Base-by-base conservation (phyloP, 2,888 invertebrate species). In the Tetragonisca angustula region DNA sequence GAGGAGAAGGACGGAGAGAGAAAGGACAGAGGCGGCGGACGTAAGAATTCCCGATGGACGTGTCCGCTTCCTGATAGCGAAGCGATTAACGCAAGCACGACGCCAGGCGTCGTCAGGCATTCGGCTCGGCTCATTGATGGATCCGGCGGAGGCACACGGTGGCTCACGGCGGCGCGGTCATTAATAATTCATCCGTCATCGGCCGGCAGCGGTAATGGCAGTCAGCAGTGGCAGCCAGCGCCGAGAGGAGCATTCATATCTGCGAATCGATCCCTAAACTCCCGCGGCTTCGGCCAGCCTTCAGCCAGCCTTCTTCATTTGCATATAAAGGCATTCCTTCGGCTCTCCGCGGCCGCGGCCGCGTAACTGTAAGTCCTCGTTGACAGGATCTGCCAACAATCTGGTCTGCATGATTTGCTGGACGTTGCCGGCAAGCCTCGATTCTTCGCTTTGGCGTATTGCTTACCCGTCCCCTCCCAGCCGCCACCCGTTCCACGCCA, bases 241-340 rank as follows among this genome's bases (percentile, higher is more conserved):
- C n/a, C 73, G 61, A 70, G 75, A 79, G 75, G 75, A 76, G 90
- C 90, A 92, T 92, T 92, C 92, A 92, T 93, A 93, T 94, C 93
- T 93, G 85, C 88, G 90, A 89, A 93, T 93, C 93, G 92, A 93
- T 92, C 91, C 91, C 90, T 91, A 90, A 91, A 86, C 88, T 89
- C 86, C 83, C 73, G 81, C 81, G 69, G 73, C 74, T 79, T 79
- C 82, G 83, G 88, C 83, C 86, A 90, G 83, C 87, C 90, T 91
- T 91, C 91, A 87, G 86, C 43, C 82, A 86, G 84, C 84, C 90
- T 84, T 87, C 85, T 86, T 24, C 87, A 94, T 94, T 94, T 94
- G 94, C 94, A 94, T 94, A 94, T 94, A 94, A 94, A 94, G 94
- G 94, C 94, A 94, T 94, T 94, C 94, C 94, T 91, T 87, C 84